Percentiles rank a stretch among this genome's conserved stretches.
These are phyloP conservation scores for Phenacoccus solenopsis DNA, from an alignment of 1,140 invertebrate genomes.

Conservation along the genomic window DNA sequence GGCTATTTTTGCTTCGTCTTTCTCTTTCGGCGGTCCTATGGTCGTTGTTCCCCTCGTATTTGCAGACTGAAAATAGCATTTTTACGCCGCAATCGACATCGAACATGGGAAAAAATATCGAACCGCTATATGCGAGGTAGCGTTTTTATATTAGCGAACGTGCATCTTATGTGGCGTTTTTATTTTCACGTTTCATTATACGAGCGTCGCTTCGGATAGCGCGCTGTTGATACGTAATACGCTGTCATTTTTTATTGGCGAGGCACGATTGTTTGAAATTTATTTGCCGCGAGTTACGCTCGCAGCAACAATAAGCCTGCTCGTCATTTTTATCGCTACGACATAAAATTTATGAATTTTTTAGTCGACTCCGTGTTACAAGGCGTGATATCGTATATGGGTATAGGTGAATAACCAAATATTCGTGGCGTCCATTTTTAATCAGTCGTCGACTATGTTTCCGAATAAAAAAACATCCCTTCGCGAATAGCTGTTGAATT, in stretches of 20 bases:
- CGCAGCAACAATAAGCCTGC: neutral
- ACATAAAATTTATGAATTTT: neutral
- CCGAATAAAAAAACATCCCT: too few relatives aligned
- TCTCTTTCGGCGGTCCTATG: too few relatives aligned
- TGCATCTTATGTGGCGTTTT: neutral
- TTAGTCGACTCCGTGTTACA: neutral
- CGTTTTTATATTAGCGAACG: neutral
- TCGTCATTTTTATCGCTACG: neutral
- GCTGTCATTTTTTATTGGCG: neutral
- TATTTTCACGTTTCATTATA: too few relatives aligned
- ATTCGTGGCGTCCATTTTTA: too few relatives aligned
- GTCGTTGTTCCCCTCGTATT: too few relatives aligned
- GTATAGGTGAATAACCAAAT: neutral
- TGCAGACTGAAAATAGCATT: too few relatives aligned
- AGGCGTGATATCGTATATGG: too few relatives aligned
- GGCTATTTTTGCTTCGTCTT: too few relatives aligned
- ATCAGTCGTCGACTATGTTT: too few relatives aligned
- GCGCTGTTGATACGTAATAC: neutral
- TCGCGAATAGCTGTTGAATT: too few relatives aligned
- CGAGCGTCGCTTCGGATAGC: neutral
- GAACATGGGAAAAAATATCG: neutral
- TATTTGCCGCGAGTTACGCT: neutral
- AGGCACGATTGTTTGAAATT: neutral
- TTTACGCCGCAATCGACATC: neutral
- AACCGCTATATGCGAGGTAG: too few relatives aligned